Evolutionary conservation across 2,113 vertebrate species (phyloP).

Genomic region (Sisor rabdophorus): DNA sequence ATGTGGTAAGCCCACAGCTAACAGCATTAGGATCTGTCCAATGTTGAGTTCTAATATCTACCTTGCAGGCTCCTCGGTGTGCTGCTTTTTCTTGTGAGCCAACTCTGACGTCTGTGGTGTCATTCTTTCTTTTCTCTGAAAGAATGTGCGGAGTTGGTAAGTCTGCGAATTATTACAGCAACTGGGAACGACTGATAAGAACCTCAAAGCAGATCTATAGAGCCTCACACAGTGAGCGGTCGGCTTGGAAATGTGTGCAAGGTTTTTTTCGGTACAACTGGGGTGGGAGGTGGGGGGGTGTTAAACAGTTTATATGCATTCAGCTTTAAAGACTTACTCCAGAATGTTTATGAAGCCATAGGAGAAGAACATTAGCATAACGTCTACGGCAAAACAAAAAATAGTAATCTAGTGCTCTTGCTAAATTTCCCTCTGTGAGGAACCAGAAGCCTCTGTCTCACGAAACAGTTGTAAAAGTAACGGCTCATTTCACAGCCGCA

Average conservation of each 20-base stretch:
- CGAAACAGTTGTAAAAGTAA: slow-evolving; percentile 43
- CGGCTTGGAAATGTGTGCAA: slow-evolving; percentile 38
- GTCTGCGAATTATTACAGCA: slow-evolving; percentile 62
- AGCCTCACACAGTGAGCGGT: slow-evolving; percentile 53
- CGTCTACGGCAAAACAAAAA: slow-evolving; percentile 32
- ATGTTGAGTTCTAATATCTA: slow-evolving; percentile 70
- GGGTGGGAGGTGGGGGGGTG: background rate
- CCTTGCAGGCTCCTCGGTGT: slow-evolving; percentile 63
- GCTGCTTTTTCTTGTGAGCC: slow-evolving; percentile 64
- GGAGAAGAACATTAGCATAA: slow-evolving; percentile 43
- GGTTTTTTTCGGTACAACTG: background rate
- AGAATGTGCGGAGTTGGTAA: slow-evolving; percentile 61
- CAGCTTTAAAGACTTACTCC: slow-evolving; percentile 55
- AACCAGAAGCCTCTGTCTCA: slow-evolving; percentile 46
- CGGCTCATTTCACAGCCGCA: slow-evolving; percentile 54
- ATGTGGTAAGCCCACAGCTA: slow-evolving; percentile 21
- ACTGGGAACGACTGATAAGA: slow-evolving; percentile 69
- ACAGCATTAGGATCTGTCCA: slow-evolving; percentile 61
- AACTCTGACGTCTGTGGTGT: slow-evolving; percentile 76
- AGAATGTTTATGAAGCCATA: slow-evolving; percentile 41
- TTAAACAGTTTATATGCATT: slow-evolving; percentile 63
- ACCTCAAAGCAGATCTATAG: slow-evolving; percentile 69
- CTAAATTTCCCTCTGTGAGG: slow-evolving; percentile 32
- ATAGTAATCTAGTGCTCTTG: slow-evolving; percentile 31
- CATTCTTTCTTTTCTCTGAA: slow-evolving; percentile 51